Evolutionary conservation across 1,140 invertebrate genomes (phyloP).

Genomic region (Drosophila obscura): DNA sequence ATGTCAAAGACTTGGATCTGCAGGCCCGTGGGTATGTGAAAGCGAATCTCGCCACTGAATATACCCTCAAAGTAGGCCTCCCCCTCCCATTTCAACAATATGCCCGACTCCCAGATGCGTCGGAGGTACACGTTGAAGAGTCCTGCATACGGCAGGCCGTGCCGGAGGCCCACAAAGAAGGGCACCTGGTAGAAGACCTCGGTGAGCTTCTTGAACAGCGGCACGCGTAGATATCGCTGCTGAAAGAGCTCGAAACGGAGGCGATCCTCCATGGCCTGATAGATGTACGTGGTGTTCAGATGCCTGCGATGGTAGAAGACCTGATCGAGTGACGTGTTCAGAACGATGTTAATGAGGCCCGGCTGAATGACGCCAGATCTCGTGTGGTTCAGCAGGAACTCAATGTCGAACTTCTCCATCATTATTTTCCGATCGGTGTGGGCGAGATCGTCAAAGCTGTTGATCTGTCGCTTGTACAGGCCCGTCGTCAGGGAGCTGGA

Average conservation of each 20-base stretch:
- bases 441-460: slow-evolving; percentile 27
- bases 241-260: slow-evolving; percentile 24
- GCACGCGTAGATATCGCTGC: slow-evolving; percentile 32
- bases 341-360: slow-evolving; percentile 7
- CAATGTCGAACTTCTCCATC: slow-evolving; percentile 25
- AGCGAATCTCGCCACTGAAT: slow-evolving; percentile 25
- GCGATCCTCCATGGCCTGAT: slow-evolving; percentile 32
- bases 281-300: slow-evolving; percentile 17
- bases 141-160: slow-evolving; percentile 32
- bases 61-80: slow-evolving; percentile 35
- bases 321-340: not conserved
- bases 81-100: slow-evolving; percentile 2
- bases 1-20: slow-evolving; percentile 29
- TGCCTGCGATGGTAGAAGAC: slow-evolving; percentile 21
- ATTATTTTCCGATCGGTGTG: slow-evolving; percentile 1
- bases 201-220: slow-evolving; percentile 11
- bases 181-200: slow-evolving; percentile 29
- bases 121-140: slow-evolving; percentile 31
- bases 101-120: slow-evolving; percentile 37
- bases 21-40: slow-evolving; percentile 11
- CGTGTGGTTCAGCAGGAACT: slow-evolving; percentile 11
- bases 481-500: slow-evolving; percentile 29
- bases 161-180: slow-evolving; percentile 20
- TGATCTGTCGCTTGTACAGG: slow-evolving; percentile 21
- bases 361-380: slow-evolving; percentile 6